Conservation (phyloP, 2,888 invertebrate species). For the Petrolisthes manimaculis region DNA sequence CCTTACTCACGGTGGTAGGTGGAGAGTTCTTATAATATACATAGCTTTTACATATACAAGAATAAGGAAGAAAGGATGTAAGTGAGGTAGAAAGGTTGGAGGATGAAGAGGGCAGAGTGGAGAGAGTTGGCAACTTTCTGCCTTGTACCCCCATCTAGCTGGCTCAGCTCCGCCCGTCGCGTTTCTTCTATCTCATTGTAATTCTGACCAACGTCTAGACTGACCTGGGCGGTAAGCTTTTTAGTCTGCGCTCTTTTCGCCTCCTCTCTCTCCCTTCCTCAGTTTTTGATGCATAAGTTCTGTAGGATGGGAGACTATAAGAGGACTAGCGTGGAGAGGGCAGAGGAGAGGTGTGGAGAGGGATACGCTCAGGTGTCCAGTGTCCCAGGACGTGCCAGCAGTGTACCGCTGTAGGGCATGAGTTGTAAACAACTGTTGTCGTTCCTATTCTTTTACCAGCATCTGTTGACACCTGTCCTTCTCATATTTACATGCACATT, state of each 20-base stretch:
- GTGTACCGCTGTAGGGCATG: conserved; percentile 50
- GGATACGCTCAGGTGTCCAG: conserved; percentile 31
- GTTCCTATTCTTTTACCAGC: conserved; percentile 21
- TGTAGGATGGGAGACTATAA: conserved; percentile 1
- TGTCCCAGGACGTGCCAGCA: conserved; percentile 40
- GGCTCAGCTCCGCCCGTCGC: conserved; percentile 55
- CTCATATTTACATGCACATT: conserved; percentile 8
- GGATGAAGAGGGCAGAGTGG: conserved; percentile 30
- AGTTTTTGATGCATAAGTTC: conserved; percentile 24
- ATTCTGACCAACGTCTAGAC: conserved; percentile 64
- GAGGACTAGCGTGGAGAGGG: conserved; percentile 7
- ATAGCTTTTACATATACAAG: no score
- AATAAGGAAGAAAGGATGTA: not conserved
- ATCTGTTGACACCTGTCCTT: not conserved
- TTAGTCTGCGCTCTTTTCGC: conserved; percentile 57
- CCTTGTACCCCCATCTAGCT: conserved; percentile 53
- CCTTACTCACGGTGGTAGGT: no score
- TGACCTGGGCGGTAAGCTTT: conserved; percentile 63
- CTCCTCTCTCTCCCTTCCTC: conserved; percentile 35
- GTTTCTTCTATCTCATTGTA: conserved; percentile 64
- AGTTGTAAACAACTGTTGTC: conserved; percentile 50
- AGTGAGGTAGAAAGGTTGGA: conserved; percentile 7
- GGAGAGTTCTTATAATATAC: no score
- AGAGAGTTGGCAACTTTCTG: conserved; percentile 34
- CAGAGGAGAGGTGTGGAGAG: not conserved